Percentiles rank a stretch among this genome's conserved stretches.
These are phyloP conservation scores for Oreotrochilus melanogaster DNA, from an alignment of 2,113 vertebrate genomes.

Conservation along the genomic window DNA sequence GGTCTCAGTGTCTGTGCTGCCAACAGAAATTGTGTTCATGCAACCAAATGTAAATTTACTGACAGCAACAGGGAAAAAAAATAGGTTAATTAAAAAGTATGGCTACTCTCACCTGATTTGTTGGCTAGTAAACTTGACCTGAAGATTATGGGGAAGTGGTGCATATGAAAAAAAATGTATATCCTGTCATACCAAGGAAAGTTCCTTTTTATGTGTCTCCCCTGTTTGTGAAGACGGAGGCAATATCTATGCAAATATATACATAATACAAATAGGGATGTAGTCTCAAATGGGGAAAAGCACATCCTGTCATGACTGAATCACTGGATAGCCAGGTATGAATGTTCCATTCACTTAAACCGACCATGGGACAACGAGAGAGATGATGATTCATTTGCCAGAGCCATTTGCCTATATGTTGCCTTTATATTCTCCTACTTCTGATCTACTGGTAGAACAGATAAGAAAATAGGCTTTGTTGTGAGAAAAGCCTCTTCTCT, in stretches of 20 bases:
- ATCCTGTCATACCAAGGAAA: not conserved
- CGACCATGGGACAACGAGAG: not conserved
- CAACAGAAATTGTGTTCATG: not conserved
- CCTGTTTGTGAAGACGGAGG: not conserved
- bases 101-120: not conserved
- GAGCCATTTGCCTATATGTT: not conserved
- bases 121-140: not conserved
- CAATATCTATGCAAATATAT: not conserved
- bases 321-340: not conserved
- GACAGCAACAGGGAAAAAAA: not conserved
- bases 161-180: not conserved
- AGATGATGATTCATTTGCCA: not conserved
- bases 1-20: not conserved
- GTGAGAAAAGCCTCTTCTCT: not conserved
- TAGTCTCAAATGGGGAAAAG: not conserved
- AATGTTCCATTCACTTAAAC: not conserved
- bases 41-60: slow-evolving; percentile 4
- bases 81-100: not conserved
- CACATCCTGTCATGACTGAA: not conserved
- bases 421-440: not conserved
- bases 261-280: not conserved
- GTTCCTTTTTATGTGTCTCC: not conserved
- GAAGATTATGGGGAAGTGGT: not conserved
- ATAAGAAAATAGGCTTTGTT: not conserved
- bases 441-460: not conserved